Base-by-base conservation (phyloP, 1,140 invertebrate species). In the Drosophila ananassae region DNA sequence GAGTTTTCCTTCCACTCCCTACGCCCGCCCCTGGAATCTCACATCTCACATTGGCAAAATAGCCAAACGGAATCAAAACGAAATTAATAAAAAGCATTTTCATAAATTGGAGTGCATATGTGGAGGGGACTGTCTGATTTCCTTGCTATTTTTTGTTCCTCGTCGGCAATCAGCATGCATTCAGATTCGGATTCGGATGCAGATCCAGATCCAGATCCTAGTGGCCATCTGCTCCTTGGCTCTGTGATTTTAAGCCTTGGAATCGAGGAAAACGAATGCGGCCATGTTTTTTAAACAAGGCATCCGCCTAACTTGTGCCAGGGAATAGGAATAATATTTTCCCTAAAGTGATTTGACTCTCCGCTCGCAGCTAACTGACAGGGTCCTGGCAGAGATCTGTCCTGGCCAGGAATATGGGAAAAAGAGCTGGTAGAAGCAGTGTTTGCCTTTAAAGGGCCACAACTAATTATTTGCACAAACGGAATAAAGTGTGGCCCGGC, bases 31-130 rank as follows among this genome's bases (percentile, higher is more conserved):
- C n/a, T n/a, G n/a, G n/a, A n/a, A n/a, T n/a, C n/a, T n/a, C n/a
- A n/a, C n/a, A n/a, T n/a, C 9, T 8, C 9, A 2, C 25, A 53
- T 7, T 22, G n/a, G 0, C 6, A 50, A 58, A 30, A 58, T 28
- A 41, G 59, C 57, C 54, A 71, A 71, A 34, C 56, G 64, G 57
- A 52, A 63, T 74, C 44, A 61, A 73, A 73, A 63, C 44, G 44
- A 73, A 73, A 73, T 73, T 73, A 73, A 71, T 71, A 71, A 71
- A 71, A 71, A 69, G 64, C 56, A 57, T 71, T 56, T 69, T 69
- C 52, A 71, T 69, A 57, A 56, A 69, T 39, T 39, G 24, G 9
- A 24, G 17, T 25, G 32, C 63, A 67, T 51, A 67, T 67, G 66
- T 37, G 47, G 51, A 57, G 21, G n/a, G 32, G 10, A 2, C 3